Evolutionary conservation across 1,140 invertebrate genomes (phyloP).

Genomic region (Camponotus vicinus): DNA sequence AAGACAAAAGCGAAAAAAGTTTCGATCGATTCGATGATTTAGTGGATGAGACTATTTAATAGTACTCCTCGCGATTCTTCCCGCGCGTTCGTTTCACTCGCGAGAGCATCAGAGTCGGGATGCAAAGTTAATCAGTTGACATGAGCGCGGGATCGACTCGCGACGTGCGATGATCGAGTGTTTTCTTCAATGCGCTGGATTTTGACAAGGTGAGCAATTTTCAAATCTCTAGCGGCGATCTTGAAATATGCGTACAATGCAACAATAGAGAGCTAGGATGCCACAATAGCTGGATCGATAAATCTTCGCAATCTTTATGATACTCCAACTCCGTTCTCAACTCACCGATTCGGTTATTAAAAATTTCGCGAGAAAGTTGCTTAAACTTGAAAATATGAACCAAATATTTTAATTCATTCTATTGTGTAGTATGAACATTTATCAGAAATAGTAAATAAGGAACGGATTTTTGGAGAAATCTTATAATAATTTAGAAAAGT

Average conservation of each 20-base stretch:
- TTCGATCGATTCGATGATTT: slow-evolving; percentile 58
- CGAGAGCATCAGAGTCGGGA: background rate
- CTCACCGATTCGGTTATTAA: background rate
- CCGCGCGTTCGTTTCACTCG: slow-evolving; percentile 2
- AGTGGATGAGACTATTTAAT: slow-evolving; percentile 33
- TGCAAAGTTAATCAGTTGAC: background rate
- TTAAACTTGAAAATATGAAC: background rate
- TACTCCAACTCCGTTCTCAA: too few relatives aligned
- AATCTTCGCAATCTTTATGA: background rate
- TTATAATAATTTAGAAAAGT: background rate
- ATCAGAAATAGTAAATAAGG: background rate
- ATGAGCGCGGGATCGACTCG: slow-evolving; percentile 38
- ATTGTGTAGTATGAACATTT: background rate
- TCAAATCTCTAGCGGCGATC: background rate
- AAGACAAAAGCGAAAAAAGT: slow-evolving; percentile 32
- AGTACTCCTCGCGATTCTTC: slow-evolving; percentile 27
- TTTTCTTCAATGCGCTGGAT: slow-evolving; percentile 15
- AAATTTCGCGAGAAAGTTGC: background rate
- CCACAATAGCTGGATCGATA: background rate
- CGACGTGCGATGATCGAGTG: slow-evolving; percentile 46
- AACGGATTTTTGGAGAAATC: background rate
- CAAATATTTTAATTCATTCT: background rate
- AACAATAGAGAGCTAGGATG: background rate
- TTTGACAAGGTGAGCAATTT: slow-evolving; percentile 55
- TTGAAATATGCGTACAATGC: background rate